Base-by-base conservation (phyloP, 2,888 invertebrate genomes). In the Melikaiella ostensackeni region DNA sequence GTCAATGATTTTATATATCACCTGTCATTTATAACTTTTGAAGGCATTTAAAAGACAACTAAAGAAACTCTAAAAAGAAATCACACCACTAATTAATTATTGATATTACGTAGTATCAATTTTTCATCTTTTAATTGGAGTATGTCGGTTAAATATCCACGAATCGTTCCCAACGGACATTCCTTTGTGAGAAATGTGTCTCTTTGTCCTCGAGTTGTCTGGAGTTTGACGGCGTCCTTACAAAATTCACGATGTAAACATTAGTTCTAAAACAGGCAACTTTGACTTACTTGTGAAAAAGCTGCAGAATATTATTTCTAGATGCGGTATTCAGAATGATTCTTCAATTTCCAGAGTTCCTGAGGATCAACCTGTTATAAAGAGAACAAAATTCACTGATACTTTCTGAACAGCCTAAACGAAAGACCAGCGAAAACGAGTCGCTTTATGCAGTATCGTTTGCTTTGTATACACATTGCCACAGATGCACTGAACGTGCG, bases 161-260 rank as follows among this genome's bases (percentile, higher is more conserved):
- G 2, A 19, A 21, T 35, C 35, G 35, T 21, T 63, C 11, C 3
- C 38, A 70, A 50, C 70, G 30, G 70, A 50, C 9, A 46, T 70
- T 70, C 19, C 50, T 70, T 70, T 70, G 70, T 70, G 13, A 70
- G 30, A 70, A 50, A 16, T 46, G n/a, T 46, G 30, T 50, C 27
- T 70, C 66, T 70, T 70, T 70, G 70, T 70, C 70, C 27, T 38
- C 4, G 38, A 38, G 38, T 11, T 21, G 24, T 42, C 13, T 8
- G n/a, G 46, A 70, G 7, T 70, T 27, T 11, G 30, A 70, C 42
- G 50, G 70, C 70, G 70, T 70, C 70, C n/a, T 70, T n/a, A 70
- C 30, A 27, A 0, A 50, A 30, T 13, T n/a, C 30, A 3, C 9
- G 13, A 64, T 64, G 64, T 64, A 64, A 64, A 64, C 64, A 64